These are phyloP conservation scores for Ophiodon elongatus DNA, from an alignment of 2,113 vertebrate genomes.

Conservation along the genomic window DNA sequence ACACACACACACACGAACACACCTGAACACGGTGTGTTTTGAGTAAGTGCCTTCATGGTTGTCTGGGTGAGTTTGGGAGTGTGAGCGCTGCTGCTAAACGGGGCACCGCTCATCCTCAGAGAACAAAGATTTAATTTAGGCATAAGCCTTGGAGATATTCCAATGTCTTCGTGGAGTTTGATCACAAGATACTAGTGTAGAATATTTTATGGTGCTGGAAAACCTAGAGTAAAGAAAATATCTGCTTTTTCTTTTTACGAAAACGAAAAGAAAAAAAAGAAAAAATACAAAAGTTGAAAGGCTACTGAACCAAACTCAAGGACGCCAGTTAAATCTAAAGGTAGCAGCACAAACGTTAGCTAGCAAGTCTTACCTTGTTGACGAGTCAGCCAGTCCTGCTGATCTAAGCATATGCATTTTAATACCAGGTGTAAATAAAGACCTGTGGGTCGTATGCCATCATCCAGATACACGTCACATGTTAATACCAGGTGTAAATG, in stretches of 20 bases:
- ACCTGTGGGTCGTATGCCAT: neutral
- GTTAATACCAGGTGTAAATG: too few relatives aligned
- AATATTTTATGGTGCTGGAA: neutral
- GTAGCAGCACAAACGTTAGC: neutral
- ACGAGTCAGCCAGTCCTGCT: neutral
- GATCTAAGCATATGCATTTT: neutral
- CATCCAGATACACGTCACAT: neutral
- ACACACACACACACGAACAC: conserved; percentile 2
- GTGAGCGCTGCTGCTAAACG: conserved; percentile 8
- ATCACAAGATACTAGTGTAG: neutral
- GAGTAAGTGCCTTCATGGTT: conserved; percentile 1
- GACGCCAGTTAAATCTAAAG: too few relatives aligned
- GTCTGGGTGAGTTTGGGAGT: neutral
- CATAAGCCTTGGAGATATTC: neutral
- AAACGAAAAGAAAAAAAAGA: too few relatives aligned
- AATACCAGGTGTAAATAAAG: neutral
- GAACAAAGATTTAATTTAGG: neutral
- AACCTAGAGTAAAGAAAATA: neutral
- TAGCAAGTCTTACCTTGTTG: neutral
- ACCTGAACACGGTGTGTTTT: conserved; percentile 21
- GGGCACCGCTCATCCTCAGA: neutral
- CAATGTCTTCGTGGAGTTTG: neutral
- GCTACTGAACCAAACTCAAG: neutral
- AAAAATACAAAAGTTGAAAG: neutral
- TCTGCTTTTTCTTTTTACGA: neutral